These are phyloP conservation scores for Drosophila diplacantha DNA, from an alignment of 2,888 invertebrate species.

Conservation along the genomic window DNA sequence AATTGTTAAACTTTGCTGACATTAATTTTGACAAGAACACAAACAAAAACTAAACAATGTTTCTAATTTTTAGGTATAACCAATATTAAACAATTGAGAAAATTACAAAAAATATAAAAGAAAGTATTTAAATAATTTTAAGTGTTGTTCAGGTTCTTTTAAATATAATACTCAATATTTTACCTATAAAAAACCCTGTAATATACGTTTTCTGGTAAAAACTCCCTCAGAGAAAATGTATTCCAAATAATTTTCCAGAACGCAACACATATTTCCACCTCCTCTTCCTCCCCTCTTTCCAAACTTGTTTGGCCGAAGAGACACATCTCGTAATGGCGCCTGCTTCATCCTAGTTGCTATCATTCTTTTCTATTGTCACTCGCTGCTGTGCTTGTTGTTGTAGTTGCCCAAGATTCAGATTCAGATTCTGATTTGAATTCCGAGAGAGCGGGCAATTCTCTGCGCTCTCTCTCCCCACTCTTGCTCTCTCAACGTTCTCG, in stretches of 20 bases:
- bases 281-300: not conserved
- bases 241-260: not conserved
- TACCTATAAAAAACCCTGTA: not conserved
- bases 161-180: not conserved
- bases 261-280: not conserved
- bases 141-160: not conserved
- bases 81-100: not conserved
- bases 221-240: not conserved
- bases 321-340: conserved; percentile 16
- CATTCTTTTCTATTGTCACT: conserved; percentile 20
- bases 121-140: not conserved
- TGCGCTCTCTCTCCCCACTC: conserved; percentile 10
- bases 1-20: not conserved
- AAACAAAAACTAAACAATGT: not conserved
- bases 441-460: conserved; percentile 20
- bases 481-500: conserved; percentile 6
- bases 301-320: conserved; percentile 12
- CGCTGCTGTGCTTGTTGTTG: conserved; percentile 7
- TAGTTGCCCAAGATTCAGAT: conserved; percentile 14
- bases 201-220: not conserved
- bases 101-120: not conserved
- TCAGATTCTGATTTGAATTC: conserved; percentile 32
- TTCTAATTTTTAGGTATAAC: not conserved
- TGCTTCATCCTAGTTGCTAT: conserved; percentile 17
- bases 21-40: too few species aligned